Conservation (phyloP, 1,140 invertebrate species). For the Pemphigus obesinymphae region DNA sequence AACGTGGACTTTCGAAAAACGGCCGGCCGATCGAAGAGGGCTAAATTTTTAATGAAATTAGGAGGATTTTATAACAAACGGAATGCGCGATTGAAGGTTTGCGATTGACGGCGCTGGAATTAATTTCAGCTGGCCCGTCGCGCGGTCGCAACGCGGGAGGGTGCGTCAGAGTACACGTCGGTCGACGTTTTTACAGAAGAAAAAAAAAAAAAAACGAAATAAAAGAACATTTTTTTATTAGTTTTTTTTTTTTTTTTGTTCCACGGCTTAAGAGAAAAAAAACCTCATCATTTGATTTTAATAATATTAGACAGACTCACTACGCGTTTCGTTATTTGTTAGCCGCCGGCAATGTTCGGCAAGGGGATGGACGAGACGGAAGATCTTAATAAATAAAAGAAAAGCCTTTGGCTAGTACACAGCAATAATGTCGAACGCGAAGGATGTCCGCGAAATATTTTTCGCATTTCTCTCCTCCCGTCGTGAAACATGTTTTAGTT, state of each 20-base stretch:
- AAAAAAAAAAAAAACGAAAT: not conserved
- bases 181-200: not conserved
- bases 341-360: no score
- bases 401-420: not conserved
- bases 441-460: not conserved
- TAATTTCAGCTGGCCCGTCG: not conserved
- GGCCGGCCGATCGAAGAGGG: not conserved
- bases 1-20: no score
- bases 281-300: constrained; percentile 5
- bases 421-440: not conserved
- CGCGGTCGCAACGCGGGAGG: not conserved
- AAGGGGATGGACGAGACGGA: not conserved
- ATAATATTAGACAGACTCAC: not conserved
- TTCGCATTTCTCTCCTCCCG: not conserved
- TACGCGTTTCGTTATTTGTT: not conserved
- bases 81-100: not conserved
- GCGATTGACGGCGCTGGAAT: not conserved
- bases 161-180: not conserved
- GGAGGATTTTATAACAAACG: not conserved
- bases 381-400: not conserved
- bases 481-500: not conserved
- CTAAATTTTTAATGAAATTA: not conserved
- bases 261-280: no score
- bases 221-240: not conserved
- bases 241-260: not conserved